phyloP scores from a whole-genome alignment of 1,140 invertebrate species.

The Charaxes varanes region DNA sequence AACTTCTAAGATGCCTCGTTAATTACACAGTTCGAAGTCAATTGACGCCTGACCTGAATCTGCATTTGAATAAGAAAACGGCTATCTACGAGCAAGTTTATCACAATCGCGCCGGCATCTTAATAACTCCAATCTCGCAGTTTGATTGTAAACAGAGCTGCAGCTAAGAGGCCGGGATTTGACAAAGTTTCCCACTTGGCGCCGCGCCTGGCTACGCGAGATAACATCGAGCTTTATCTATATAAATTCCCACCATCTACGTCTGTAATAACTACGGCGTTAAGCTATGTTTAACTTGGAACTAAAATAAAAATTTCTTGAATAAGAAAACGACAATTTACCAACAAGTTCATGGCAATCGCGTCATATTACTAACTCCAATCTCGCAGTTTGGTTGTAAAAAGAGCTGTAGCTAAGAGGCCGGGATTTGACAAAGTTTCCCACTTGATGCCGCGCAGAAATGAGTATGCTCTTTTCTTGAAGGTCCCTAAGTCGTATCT shows the following conservation, averaged over 20 bases:
- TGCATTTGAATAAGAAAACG: conserved; percentile 57
- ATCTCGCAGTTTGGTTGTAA: conserved; percentile 55
- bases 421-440: conserved; percentile 53
- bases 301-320: no score
- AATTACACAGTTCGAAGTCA: conserved; percentile 61
- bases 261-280: no score
- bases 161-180: conserved; percentile 54
- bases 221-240: no score
- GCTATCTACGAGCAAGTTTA: conserved; percentile 52
- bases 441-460: no score
- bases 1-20: conserved; percentile 45
- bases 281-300: no score
- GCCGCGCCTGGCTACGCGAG: no score
- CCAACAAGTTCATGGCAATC: conserved; percentile 61
- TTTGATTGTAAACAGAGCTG: conserved; percentile 57
- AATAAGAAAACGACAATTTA: conserved; percentile 45
- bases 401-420: conserved; percentile 54
- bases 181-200: no score
- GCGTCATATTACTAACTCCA: conserved; percentile 64
- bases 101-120: conserved; percentile 61
- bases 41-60: conserved; percentile 64
- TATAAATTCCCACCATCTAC: no score
- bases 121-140: conserved; percentile 61
- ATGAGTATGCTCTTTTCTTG: no score
- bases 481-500: no score